Evolutionary conservation across 2,888 invertebrate species (phyloP).

Genomic region (Mesorhabditis sp.): DNA sequence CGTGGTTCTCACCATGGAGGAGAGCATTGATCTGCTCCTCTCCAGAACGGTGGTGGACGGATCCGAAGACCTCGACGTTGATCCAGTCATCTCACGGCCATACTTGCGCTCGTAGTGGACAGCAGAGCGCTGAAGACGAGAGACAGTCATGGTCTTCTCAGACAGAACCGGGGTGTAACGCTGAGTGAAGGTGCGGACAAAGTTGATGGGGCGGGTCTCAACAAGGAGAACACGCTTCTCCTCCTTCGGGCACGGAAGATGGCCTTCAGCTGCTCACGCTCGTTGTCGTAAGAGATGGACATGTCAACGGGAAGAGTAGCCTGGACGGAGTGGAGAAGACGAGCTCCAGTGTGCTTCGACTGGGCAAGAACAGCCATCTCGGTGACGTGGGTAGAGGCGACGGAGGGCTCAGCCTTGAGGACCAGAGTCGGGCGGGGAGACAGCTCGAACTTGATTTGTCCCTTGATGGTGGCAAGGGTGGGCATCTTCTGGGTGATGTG

Average conservation of each 20-base stretch:
- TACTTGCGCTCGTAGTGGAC: conserved; percentile 17
- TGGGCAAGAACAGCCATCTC: conserved; percentile 34
- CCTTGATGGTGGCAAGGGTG: conserved; percentile 28
- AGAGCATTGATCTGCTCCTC: conserved; percentile 2
- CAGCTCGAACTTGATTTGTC: conserved; percentile 28
- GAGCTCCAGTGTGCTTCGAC: conserved; percentile 39
- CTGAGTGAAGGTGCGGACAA: conserved; percentile 27
- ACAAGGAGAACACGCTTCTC: conserved; percentile 27
- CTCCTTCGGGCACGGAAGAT: conserved; percentile 23
- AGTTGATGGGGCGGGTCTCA: conserved; percentile 43
- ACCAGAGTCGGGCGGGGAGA: conserved; percentile 26
- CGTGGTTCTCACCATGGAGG: conserved; percentile 20
- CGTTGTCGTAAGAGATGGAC: conserved; percentile 24
- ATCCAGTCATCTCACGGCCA: conserved; percentile 18
- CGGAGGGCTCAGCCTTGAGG: conserved; percentile 27
- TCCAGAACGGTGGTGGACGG: conserved; percentile 21
- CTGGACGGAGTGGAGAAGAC: conserved; percentile 36
- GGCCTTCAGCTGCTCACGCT: conserved; percentile 25
- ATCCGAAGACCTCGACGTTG: conserved; percentile 20
- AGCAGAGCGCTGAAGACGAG: conserved; percentile 15
- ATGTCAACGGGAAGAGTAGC: conserved; percentile 29
- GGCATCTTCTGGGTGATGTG: conserved; percentile 37
- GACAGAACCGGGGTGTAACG: conserved; percentile 35
- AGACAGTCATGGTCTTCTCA: conserved; percentile 19
- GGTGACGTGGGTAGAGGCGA: conserved; percentile 38